Evolutionary conservation across 2,113 vertebrate genomes (phyloP), one percentile per base, ranked within the genome.

Genomic region (Arothron firmamentum): DNA sequence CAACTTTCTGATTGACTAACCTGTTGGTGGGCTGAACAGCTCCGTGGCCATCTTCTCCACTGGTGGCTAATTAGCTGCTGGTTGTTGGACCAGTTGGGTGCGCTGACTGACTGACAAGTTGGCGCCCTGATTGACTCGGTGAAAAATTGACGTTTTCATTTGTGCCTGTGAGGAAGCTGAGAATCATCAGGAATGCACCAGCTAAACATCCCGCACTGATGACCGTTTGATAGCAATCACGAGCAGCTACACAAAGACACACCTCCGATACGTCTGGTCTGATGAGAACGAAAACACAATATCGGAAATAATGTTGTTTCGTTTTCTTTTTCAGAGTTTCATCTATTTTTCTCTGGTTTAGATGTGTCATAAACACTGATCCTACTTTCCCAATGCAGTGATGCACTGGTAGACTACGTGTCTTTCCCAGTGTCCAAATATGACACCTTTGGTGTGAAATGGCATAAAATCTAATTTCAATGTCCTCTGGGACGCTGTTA

Each of bases 211-310:
- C 67, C 19, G 56, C 60, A 23, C 72, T 80, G 75, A 80, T 83
- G 56, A 76, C 75, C 65, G 61, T 70, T 65, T 89, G 89, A 90
- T 89, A 89, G 89, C 85, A 90, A 88, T 90, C 88, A 88, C 47
- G 5, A 58, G 17, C 43, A 42, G 31, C 31, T 31, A 43, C 46
- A 70, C 25, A 75, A 34, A 72, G 57, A 34, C 43, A 63, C 21
- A 28, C 25, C 6, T 5, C 25, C 6, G 25, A 28, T 28, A 28
- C 3, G 25, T 28, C 2, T 28, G 25, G 25, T 28, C 25, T 28
- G 25, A 28, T 28, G 6, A 28, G 3, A 28, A 28, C 6, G 25
- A 28, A 38, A 38, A 12, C 34, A 38, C 11, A 38, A 38, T 38
- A 38, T 38, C 1, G 10, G 9, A 38, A 38, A 38, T 38, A 12